Base-by-base conservation (phyloP, 2,888 invertebrate genomes). In the Andrena marginata region DNA sequence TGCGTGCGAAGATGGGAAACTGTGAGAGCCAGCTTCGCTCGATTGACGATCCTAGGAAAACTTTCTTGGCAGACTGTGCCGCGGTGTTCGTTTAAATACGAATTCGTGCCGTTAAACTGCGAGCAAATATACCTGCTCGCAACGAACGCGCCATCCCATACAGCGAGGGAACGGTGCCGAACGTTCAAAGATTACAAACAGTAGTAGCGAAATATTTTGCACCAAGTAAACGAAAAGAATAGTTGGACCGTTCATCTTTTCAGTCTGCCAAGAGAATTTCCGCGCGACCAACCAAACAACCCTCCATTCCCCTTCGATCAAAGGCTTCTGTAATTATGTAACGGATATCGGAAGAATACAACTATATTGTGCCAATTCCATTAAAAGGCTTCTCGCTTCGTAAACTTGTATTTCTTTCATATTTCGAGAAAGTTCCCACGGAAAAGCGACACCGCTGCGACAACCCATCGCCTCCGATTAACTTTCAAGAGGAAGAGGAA, bases 1-100 rank as follows among this genome's bases (percentile, higher is more conserved):
- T 96, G 93, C 82, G 94, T 84, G 75, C 76, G 65, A 70, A 82
- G 23, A 79, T 70, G 31, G 69, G 10, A 80, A 82, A 82, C 69
- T 75, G 63, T 84, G 33, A 84, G 78, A 60, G 62, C 54, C 31
- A 35, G 63, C 42, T 26, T 80, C 78, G 76, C 65, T 69, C 79
- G 72, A 72, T 8, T 67, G 79, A 82, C 35, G 69, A 76, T 79
- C 67, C 54, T 62, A 5, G 59, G 71, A 49, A 82, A 84, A 79
- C 69, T 84, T 82, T 82, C 82, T 84, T 84, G 75, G 82, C 79
- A 79, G 76, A 82, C 79, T 79, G 59, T 76, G 63, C 70, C 23
- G 63, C 64, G 23, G 56, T 26, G 60, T 69, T 73, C 64, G 72
- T 72, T 82, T 67, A 68, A 82, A 67, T 33, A 75, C 26, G 60